phyloP scores from a whole-genome alignment of 2,113 vertebrate genomes.

The Mus spicilegus region DNA sequence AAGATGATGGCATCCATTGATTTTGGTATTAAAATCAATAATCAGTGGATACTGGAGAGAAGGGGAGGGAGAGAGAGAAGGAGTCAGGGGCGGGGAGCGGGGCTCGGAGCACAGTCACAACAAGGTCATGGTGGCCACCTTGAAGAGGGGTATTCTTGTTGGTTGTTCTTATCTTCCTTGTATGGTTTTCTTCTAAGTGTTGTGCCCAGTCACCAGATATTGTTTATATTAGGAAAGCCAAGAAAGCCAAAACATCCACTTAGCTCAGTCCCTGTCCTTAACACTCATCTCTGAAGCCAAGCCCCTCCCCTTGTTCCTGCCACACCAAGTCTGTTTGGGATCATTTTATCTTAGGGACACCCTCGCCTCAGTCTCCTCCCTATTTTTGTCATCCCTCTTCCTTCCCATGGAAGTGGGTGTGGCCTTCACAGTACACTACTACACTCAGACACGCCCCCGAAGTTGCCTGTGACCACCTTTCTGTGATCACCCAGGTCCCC shows the following conservation, averaged over 20 bases:
- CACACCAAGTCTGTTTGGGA: not conserved
- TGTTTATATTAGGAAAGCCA: not conserved
- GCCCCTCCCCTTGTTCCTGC: not conserved
- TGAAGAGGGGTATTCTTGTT: not conserved
- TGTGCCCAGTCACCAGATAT: not conserved
- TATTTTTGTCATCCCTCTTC: not conserved
- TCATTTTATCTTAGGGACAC: not conserved
- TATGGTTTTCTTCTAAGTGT: conserved; percentile 24
- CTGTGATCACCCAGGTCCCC: not conserved
- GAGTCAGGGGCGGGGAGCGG: not conserved
- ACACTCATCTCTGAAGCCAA: not conserved
- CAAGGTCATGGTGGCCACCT: not conserved
- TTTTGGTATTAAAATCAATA: not conserved
- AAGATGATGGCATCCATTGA: not conserved
- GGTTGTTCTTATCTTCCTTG: not conserved
- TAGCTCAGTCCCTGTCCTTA: not conserved
- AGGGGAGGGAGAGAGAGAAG: not conserved
- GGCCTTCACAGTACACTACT: fast-evolving
- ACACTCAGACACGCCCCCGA: not conserved
- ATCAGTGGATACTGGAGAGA: not conserved
- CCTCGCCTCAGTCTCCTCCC: not conserved
- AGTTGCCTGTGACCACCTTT: not conserved
- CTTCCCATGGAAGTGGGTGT: not conserved
- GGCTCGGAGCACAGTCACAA: too few species aligned
- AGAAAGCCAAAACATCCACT: not conserved